Base-by-base conservation (phyloP, 1,140 invertebrate species). In the Oreohelix idahoensis region DNA sequence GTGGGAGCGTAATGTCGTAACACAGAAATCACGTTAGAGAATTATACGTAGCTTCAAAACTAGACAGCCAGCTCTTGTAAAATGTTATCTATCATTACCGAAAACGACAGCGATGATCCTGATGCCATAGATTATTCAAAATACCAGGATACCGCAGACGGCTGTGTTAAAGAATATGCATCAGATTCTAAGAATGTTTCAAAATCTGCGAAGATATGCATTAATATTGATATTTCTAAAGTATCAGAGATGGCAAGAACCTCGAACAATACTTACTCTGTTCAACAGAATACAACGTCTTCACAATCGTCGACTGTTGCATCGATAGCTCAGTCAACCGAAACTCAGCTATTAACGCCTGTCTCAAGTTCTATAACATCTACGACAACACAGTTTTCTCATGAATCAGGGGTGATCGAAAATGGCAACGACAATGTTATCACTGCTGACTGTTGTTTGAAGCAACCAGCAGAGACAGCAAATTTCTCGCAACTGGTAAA, bases 71-170 rank as follows among this genome's bases (percentile, higher is more conserved):
- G n/a, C n/a, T n/a, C n/a, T n/a, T n/a, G n/a, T n/a, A n/a, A n/a
- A n/a, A n/a, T n/a, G n/a, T 26, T 79, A 39, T 79, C 77, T 38
- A 66, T 79, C 29, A 79, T 79, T 5, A 53, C 29, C 13, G 77
- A 79, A 66, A 26, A 63, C 29, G 58, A 79, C 38, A 66, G 58
- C 38, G 75, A 53, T 32, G 77, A 79, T 79, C 17, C n/a, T 39
- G 51, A 58, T 2, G 32, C n/a, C 17, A 17, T 51, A 51, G 23
- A 39, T 2, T n/a, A 66, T 66, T 42, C 29, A 29, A 36, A 13
- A 36, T 29, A 66, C n/a, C 23, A 63, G 1, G 8, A 1, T 29
- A n/a, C 0, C 15, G 1, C 77, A 11, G 49, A 45, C 17, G 8
- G 23, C 20, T 1, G 2, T 53, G 77, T 0, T 26, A 66, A 79